These are phyloP conservation scores for Dugesia japonica DNA, from an alignment of 2,888 invertebrate genomes.

Conservation along the genomic window DNA sequence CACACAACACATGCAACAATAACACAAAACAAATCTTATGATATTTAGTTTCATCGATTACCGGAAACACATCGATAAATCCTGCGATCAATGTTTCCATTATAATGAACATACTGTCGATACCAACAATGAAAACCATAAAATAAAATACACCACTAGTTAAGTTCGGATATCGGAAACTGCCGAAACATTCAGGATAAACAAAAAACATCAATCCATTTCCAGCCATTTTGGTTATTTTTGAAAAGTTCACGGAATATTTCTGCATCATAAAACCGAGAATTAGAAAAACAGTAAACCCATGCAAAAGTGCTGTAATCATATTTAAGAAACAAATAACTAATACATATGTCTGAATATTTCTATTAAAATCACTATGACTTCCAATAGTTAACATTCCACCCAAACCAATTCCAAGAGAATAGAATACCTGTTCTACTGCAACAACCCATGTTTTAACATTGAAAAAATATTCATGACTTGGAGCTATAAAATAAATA, in stretches of 20 bases:
- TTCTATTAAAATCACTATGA: neutral
- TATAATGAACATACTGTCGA: neutral
- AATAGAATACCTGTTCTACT: neutral
- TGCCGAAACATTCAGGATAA: neutral
- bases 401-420: constrained; percentile 5
- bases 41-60: neutral
- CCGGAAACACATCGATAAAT: neutral
- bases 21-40: neutral
- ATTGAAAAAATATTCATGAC: neutral
- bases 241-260: neutral
- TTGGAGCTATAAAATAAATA: neutral
- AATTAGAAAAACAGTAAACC: neutral
- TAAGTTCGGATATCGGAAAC: neutral
- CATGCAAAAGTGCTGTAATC: neutral
- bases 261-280: neutral
- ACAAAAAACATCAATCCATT: neutral
- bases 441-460: neutral
- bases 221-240: neutral
- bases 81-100: neutral
- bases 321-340: neutral
- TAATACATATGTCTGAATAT: neutral
- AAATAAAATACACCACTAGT: neutral
- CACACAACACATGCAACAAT: neutral
- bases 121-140: neutral
- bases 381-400: neutral